phyloP scores from a whole-genome alignment of 2,888 invertebrate genomes.

The Hoplodrina ambigua region DNA sequence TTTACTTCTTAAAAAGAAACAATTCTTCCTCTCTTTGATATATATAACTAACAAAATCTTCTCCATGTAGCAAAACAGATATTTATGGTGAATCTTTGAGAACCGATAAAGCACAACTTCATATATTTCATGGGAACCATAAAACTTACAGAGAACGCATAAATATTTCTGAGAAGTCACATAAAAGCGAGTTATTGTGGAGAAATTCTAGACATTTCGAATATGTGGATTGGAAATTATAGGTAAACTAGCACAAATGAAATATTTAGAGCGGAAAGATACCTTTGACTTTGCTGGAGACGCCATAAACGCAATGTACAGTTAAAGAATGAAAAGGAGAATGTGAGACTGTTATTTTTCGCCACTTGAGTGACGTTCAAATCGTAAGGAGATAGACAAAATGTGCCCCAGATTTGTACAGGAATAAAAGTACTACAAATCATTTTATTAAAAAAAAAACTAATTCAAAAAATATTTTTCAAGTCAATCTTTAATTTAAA shows the following conservation, averaged over 20 bases:
- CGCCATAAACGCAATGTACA: not conserved
- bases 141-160: conserved; percentile 53
- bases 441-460: too few relatives aligned
- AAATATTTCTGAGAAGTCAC: conserved; percentile 48
- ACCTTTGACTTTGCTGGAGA: not conserved
- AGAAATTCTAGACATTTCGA: conserved; percentile 8
- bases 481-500: too few relatives aligned
- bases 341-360: too few relatives aligned
- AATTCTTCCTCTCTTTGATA: not conserved
- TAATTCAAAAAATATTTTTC: too few relatives aligned
- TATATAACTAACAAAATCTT: not conserved
- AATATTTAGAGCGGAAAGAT: conserved; percentile 38
- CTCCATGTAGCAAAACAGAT: conserved; percentile 7
- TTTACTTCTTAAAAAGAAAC: too few relatives aligned
- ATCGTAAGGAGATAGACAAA: too few relatives aligned
- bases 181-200: conserved; percentile 40
- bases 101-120: conserved; percentile 50
- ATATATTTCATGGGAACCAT: conserved; percentile 56
- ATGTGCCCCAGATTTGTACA: too few relatives aligned
- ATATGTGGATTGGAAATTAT: not conserved
- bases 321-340: not conserved
- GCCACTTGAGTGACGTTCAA: too few relatives aligned
- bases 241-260: conserved; percentile 13
- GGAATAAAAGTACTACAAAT: too few relatives aligned
- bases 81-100: conserved; percentile 42